Conservation (phyloP, 2,113 vertebrate genomes). For the Rhinoptilus africanus region DNA sequence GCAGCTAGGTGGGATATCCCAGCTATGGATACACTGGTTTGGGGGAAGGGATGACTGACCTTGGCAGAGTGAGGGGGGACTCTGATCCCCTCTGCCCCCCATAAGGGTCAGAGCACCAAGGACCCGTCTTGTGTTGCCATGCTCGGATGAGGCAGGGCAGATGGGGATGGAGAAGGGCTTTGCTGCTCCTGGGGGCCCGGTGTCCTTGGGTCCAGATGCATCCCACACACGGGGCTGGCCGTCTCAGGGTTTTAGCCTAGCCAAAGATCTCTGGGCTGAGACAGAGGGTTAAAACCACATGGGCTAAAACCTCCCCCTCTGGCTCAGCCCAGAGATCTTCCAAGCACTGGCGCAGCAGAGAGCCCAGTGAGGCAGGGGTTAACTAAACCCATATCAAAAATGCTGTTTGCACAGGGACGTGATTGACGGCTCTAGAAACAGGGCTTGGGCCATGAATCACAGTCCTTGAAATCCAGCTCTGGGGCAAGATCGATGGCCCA, state of each 20-base stretch:
- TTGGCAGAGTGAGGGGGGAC: background rate
- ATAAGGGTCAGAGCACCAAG: background rate
- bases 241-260: background rate
- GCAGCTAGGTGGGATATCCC: background rate
- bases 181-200: background rate
- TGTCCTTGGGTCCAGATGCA: fast-evolving
- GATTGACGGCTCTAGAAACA: background rate
- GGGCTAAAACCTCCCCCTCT: background rate
- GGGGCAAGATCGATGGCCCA: too few species aligned
- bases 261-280: background rate
- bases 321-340: background rate
- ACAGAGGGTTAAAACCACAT: background rate
- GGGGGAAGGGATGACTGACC: background rate
- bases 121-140: background rate
- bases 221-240: background rate
- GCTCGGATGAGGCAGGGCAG: background rate
- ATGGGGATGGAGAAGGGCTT: background rate
- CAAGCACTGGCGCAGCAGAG: background rate
- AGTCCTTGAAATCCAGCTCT: background rate
- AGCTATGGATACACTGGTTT: background rate
- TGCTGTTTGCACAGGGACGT: background rate
- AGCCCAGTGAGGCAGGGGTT: background rate
- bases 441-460: background rate
- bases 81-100: fast-evolving
- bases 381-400: background rate